Evolutionary conservation across 2,797 vertebrate species (phyloP).

Genomic region (Peromyscus nudipes): DNA sequence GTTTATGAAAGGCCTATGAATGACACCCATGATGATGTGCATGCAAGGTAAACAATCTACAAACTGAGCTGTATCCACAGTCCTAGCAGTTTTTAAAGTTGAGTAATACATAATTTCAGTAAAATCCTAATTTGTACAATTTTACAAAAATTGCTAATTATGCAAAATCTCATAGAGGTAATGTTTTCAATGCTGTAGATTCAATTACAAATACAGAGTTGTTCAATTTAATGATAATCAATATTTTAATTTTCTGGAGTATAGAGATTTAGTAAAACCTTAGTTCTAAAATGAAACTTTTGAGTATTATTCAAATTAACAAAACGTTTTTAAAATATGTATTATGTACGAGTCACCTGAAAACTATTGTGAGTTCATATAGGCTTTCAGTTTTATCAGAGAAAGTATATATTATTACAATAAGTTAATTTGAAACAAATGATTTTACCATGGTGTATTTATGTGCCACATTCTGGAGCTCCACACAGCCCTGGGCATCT

Average conservation of each 20-base stretch:
- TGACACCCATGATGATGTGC: accelerated
- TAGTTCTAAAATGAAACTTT: neutral
- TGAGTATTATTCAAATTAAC: neutral
- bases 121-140: neutral
- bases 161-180: neutral
- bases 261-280: neutral
- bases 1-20: neutral
- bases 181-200: neutral
- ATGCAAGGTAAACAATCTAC: neutral
- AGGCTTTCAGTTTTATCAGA: constrained; percentile 11
- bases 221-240: neutral
- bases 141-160: constrained; percentile 29
- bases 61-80: neutral
- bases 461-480: constrained; percentile 96
- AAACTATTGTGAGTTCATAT: neutral
- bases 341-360: neutral
- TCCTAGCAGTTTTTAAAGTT: neutral
- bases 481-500: constrained; percentile 96
- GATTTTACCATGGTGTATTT: constrained; percentile 96
- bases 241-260: constrained; percentile 25
- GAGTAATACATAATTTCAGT: neutral
- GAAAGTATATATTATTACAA: neutral
- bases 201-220: neutral
- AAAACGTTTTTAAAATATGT: constrained; percentile 15
- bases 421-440: neutral